A percentile compares a stretch with the other conserved stretches of the same genome.
Conservation (phyloP, 2,113 vertebrate species). For the Sorex araneus region DNA sequence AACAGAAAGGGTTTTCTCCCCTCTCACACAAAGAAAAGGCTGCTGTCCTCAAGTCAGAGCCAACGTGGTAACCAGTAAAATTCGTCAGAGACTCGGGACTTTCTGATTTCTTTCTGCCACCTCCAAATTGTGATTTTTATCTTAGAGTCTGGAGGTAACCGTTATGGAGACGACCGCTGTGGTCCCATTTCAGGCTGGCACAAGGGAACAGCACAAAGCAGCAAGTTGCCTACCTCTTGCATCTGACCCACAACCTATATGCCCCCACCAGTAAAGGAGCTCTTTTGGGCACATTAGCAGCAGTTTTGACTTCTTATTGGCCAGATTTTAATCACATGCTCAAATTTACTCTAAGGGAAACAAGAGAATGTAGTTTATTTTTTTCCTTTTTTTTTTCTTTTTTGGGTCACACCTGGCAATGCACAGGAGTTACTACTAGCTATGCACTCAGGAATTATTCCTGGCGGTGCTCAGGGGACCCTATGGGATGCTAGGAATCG, state of each 20-base stretch:
- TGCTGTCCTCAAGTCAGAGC: background rate
- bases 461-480: too few relatives aligned
- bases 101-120: background rate
- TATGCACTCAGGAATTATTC: too few relatives aligned
- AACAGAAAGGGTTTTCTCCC: background rate
- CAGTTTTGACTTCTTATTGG: background rate
- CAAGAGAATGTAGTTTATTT: background rate
- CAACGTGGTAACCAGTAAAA: background rate
- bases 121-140: background rate
- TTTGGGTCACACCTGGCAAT: too few relatives aligned
- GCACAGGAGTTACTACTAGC: too few relatives aligned
- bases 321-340: background rate
- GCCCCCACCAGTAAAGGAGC: background rate
- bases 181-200: background rate
- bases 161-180: background rate
- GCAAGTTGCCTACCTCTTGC: background rate
- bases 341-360: background rate
- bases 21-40: slow-evolving; percentile 8
- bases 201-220: too few relatives aligned
- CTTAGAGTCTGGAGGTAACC: background rate
- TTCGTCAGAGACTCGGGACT: background rate
- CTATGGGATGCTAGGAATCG: too few relatives aligned
- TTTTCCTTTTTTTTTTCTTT: too few relatives aligned
- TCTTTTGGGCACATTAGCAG: background rate
- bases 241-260: too few relatives aligned